Evolutionary conservation across 2,888 invertebrate genomes (phyloP), one percentile per base, ranked within the genome.

Genomic region (Eremobia ochroleuca): DNA sequence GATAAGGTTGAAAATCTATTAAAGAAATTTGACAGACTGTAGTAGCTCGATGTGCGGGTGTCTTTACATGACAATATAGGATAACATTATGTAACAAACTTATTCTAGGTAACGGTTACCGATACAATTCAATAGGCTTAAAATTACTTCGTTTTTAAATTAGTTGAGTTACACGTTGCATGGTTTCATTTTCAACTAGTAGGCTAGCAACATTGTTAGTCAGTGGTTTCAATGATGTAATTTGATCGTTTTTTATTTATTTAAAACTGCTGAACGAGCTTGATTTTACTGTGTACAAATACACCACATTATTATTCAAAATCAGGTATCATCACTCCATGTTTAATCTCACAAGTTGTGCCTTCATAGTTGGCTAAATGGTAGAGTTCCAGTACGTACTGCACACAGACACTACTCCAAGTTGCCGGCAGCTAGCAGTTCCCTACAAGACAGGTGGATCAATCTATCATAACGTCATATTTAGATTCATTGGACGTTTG

Each of bases 371-470:
- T 49, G 21, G 49, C 21, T 68, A 76, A 76, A 71, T 73, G 79
- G 74, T 68, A 61, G 40, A 84, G 68, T 68, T 46, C 40, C n/a
- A 67, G 31, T 58, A 15, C n/a, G n/a, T n/a, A n/a, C n/a, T n/a
- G 52, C 61, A 64, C 40, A 79, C n/a, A 74, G 18, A 37, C 31
- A 55, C 46, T 68, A 55, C 64, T 65, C 37, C 18, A 61, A 61
- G 28, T 70, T 59, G 34, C 61, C 62, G 46, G 46, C 64, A n/a
- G 55, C 55, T 52, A 62, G 43, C 46, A 58, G 52, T 79, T 73
- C 65, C n/a, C 37, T n/a, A 79, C 72, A 73, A 73, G 85, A 83
- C 73, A 79, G 71, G 66, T 71, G 61, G 70, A 59, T 85, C 70
- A 86, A 73, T 77, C 70, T 73, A 73, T 46, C 64, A 31, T 61